A percentile compares a stretch with the other conserved stretches of the same genome.
Evolutionary conservation across 2,113 vertebrate species (phyloP).

Genomic region (Pelobates fuscus): DNA sequence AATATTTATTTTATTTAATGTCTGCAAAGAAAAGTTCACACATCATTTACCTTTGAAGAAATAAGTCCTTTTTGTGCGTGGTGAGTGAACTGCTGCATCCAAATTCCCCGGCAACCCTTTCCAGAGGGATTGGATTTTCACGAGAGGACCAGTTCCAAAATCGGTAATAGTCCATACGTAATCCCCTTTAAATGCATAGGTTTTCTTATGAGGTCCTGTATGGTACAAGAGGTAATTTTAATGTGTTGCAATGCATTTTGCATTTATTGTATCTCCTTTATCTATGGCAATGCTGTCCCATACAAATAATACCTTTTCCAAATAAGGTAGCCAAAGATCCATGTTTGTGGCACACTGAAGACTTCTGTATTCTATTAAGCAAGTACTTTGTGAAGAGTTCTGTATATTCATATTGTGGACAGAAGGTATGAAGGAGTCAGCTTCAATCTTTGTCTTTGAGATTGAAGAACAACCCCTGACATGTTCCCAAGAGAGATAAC

Average conservation of each 20-base stretch:
- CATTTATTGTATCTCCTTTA: not conserved
- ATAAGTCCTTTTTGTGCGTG: slow-evolving; percentile 78
- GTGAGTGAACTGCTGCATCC: slow-evolving; percentile 80
- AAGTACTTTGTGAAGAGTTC: too few species aligned
- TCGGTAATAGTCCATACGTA: slow-evolving; percentile 85
- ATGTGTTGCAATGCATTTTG: not conserved
- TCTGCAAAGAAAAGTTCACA: too few species aligned
- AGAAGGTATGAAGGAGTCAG: too few species aligned
- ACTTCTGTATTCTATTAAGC: too few species aligned
- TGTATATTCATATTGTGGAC: too few species aligned
- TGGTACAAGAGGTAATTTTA: not conserved
- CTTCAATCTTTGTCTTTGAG: too few species aligned
- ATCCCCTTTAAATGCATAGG: slow-evolving; percentile 85
- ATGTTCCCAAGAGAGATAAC: too few species aligned
- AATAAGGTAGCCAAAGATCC: too few species aligned
- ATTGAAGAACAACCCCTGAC: too few species aligned
- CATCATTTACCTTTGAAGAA: slow-evolving; percentile 85
- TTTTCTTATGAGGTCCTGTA: slow-evolving; percentile 78
- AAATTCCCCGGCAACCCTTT: slow-evolving; percentile 78
- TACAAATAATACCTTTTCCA: too few species aligned
- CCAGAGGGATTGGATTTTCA: slow-evolving; percentile 75
- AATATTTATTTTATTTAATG: too few species aligned
- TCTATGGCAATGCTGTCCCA: not conserved
- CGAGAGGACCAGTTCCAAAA: slow-evolving; percentile 71
- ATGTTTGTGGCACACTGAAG: too few species aligned